phyloP scores from a whole-genome alignment of 1,140 invertebrate species.

The Rhopalosiphum padi region DNA sequence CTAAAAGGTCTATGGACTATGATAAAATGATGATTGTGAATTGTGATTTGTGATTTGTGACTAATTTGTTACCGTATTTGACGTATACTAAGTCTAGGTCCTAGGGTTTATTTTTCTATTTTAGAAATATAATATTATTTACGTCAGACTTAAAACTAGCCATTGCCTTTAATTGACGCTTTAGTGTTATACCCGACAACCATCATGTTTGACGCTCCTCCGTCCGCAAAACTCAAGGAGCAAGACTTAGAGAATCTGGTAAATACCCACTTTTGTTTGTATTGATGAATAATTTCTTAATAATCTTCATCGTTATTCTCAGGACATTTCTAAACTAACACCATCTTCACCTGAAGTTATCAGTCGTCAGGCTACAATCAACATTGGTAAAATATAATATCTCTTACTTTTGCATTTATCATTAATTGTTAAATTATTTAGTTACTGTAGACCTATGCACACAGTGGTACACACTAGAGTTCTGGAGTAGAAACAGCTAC shows the following conservation, averaged over 20 bases:
- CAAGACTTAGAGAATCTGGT: conserved; percentile 41
- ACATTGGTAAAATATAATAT: conserved; percentile 78
- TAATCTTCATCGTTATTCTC: conserved; percentile 61
- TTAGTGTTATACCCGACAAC: not conserved
- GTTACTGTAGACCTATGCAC: not conserved
- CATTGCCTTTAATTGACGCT: not conserved
- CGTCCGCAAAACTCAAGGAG: conserved; percentile 48
- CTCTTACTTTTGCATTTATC: not conserved
- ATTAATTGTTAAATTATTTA: not conserved
- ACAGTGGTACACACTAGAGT: not conserved
- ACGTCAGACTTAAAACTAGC: not conserved
- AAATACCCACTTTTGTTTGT: not conserved
- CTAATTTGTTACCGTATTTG: no score
- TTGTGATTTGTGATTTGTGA: no score
- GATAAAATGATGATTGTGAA: not conserved
- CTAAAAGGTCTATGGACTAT: not conserved
- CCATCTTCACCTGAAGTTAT: conserved; percentile 98
- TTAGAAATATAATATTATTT: not conserved
- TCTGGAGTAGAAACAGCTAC: not conserved
- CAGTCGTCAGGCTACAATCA: conserved; percentile 98
- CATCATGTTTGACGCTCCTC: conserved; percentile 24
- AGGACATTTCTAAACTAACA: conserved; percentile 89
- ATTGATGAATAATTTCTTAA: not conserved
- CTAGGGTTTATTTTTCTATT: not conserved
- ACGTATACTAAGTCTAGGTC: not conserved